Percentiles rank a stretch among this genome's conserved stretches.
Conservation (phyloP, 2,797 vertebrate species). For the Pachyuromys duprasi region DNA sequence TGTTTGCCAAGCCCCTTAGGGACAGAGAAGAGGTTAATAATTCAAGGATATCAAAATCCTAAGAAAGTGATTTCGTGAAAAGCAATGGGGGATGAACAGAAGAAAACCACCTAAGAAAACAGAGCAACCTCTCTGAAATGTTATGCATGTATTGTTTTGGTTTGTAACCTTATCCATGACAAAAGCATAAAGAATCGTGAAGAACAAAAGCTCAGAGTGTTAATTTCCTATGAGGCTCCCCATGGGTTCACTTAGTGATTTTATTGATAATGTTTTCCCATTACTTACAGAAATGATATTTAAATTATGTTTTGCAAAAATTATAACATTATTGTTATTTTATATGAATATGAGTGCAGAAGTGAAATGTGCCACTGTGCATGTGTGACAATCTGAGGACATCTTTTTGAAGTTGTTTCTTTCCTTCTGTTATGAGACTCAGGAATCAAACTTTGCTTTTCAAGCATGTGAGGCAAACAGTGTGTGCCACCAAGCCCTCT, state of each 20-base stretch:
- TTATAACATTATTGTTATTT: not conserved
- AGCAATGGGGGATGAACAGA: not conserved
- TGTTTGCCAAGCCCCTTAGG: not conserved
- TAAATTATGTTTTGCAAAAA: not conserved
- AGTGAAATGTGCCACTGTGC: not conserved
- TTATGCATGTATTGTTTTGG: not conserved
- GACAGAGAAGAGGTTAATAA: not conserved
- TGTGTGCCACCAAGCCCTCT: not conserved
- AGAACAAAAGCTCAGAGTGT: not conserved
- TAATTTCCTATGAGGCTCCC: not conserved
- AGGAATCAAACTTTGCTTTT: no score
- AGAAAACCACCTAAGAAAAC: not conserved
- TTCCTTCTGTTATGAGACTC: not conserved
- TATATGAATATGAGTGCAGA: no score
- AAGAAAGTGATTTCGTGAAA: not conserved
- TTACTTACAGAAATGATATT: not conserved
- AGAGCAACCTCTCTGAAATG: not conserved
- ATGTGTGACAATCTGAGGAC: not conserved
- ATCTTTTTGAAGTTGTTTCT: not conserved
- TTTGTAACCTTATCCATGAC: not conserved
- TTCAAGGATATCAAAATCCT: not conserved
- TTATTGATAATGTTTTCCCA: not conserved
- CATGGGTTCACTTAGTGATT: not conserved
- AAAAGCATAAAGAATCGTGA: not conserved
- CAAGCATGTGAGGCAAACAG: not conserved